Evolutionary conservation across 2,888 invertebrate species (phyloP), one percentile per base, ranked within the genome.

Genomic region (Microctonus brassicae): DNA sequence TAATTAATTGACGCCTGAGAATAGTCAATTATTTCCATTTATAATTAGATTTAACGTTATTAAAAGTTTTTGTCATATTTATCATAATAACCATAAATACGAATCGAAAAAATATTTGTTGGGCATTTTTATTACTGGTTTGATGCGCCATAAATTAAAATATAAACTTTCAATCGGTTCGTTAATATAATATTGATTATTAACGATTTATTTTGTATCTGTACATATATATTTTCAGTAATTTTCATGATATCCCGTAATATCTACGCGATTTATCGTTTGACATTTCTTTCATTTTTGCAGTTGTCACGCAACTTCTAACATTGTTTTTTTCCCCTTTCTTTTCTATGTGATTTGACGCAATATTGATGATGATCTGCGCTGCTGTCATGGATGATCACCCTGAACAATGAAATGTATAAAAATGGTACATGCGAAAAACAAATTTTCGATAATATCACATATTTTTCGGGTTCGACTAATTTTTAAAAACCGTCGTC

Each of bases 301-400:
- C 39, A 52, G 36, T 61, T 33, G 26, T 29, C 58, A 62, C 64
- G 53, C 75, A 77, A 76, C 78, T 76, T 87, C 88, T 88, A 88
- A 88, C 88, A 84, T 79, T 84, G 82, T 87, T 87, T 79, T 81
- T 87, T 84, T 86, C 87, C 87, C 86, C 82, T 87, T 87, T 87
- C 85, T 88, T 87, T 88, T 88, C 88, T 88, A 88, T 88, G 88
- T 88, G 86, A 87, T 87, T 82, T 87, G 86, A 87, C 86, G 87
- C 85, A 87, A 87, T 65, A 86, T 87, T 87, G 86, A 86, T 83
- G 87, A 87, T 86, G 86, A 86, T 86, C 86, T 85, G 82, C 84
- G 87, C 87, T 87, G 87, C 87, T 86, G 87, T 86, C 83, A 82
- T 85, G 87, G 87, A 87, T 86, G 86, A 80, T 86, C 87, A 78